Conservation (phyloP, 2,797 vertebrate species). For the Darevskia mixta region DNA sequence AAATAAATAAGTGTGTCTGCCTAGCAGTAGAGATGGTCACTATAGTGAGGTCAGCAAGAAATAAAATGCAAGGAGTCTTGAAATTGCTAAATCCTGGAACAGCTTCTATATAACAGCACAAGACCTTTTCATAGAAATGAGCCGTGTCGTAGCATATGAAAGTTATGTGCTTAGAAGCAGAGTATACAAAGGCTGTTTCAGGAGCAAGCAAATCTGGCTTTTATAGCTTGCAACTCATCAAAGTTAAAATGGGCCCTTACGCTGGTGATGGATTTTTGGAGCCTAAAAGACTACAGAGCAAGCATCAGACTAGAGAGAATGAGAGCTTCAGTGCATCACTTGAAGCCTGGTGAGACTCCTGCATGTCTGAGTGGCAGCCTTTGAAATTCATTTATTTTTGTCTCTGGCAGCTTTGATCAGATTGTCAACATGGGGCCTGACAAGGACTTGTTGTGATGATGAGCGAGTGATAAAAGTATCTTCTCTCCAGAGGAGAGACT, state of each 20-base stretch:
- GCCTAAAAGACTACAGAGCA: not conserved
- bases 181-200: not conserved
- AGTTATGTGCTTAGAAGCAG: not conserved
- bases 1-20: no score
- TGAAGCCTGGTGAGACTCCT: constrained; percentile 15
- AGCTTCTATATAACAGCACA: not conserved
- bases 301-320: not conserved
- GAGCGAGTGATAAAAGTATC: constrained; percentile 23
- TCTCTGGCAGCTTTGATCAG: constrained; percentile 15
- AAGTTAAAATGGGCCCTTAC: not conserved
- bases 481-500: not conserved
- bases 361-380: constrained; percentile 37
- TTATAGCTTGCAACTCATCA: not conserved
- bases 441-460: constrained; percentile 19
- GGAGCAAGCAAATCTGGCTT: not conserved
- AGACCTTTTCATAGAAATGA: not conserved
- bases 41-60: no score
- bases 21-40: no score
- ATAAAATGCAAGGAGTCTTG: no score
- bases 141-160: not conserved
- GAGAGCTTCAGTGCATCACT: not conserved
- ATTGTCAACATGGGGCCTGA: constrained; percentile 23
- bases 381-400: constrained; percentile 31
- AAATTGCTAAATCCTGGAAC: not conserved
- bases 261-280: constrained; percentile 24